phyloP scores from a whole-genome alignment of 2,113 vertebrate species.

The Phalacrocorax brasilianus region DNA sequence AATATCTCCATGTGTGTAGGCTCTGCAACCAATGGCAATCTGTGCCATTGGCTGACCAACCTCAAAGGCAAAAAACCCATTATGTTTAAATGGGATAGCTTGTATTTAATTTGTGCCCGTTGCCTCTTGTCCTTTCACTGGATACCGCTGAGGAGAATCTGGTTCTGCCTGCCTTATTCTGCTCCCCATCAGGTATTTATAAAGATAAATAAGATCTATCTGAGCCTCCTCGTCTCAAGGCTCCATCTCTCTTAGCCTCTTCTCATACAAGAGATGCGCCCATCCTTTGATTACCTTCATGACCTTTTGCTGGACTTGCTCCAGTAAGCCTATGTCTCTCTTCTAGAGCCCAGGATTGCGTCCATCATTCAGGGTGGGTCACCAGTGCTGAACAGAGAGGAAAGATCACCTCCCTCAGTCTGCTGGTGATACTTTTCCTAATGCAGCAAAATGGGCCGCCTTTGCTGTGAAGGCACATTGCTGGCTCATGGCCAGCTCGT shows the following conservation, averaged over 20 bases:
- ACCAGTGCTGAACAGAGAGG: background rate
- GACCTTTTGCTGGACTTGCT: background rate
- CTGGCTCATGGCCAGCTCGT: accelerated
- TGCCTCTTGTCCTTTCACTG: background rate
- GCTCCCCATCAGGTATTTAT: background rate
- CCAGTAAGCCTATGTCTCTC: background rate
- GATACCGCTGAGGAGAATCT: background rate
- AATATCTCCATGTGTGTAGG: background rate
- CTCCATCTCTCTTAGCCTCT: background rate
- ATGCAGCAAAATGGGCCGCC: accelerated
- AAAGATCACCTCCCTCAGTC: background rate
- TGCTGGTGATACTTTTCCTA: background rate
- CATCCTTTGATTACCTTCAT: background rate
- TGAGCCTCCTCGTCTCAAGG: background rate
- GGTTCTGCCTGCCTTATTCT: background rate
- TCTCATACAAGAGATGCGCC: background rate
- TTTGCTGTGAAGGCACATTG: background rate
- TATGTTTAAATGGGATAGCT: background rate
- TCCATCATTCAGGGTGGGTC: background rate
- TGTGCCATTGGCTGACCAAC: background rate
- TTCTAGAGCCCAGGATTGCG: background rate
- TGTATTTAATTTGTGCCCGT: background rate
- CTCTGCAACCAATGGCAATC: background rate
- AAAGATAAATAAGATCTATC: background rate
- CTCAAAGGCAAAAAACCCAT: background rate